Conservation (phyloP, 1,140 invertebrate genomes). For the Samia ricini region DNA sequence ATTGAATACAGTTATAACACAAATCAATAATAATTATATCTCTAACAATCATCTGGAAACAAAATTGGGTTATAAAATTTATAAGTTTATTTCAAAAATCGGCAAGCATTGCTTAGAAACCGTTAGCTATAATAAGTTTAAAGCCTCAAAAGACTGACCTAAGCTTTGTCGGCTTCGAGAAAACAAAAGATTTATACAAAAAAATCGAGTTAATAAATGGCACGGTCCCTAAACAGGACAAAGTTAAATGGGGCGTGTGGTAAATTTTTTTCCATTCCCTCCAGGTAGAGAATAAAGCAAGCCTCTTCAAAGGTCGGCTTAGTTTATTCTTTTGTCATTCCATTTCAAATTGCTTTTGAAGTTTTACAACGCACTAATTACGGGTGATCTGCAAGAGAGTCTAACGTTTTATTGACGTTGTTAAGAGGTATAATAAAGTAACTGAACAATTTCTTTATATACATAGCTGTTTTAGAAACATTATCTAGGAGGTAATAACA, state of each 20-base stretch:
- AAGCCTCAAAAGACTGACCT: background rate
- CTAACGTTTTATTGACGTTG: background rate
- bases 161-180: slow-evolving; percentile 40
- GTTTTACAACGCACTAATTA: slow-evolving; percentile 36
- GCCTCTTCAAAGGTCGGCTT: slow-evolving; percentile 16
- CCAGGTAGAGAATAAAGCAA: slow-evolving; percentile 50
- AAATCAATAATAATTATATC: too few species aligned
- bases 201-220: slow-evolving; percentile 48
- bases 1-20: too few species aligned
- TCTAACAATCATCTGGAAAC: too few species aligned
- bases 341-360: slow-evolving; percentile 31
- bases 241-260: slow-evolving; percentile 37
- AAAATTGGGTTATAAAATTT: too few species aligned
- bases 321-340: slow-evolving; percentile 22
- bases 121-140: background rate
- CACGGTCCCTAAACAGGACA: slow-evolving; percentile 36
- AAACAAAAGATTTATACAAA: slow-evolving; percentile 29
- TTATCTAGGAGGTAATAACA: background rate
- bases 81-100: background rate
- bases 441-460: background rate
- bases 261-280: slow-evolving; percentile 30
- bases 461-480: background rate
- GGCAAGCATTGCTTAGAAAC: background rate
- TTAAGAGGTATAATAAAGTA: background rate
- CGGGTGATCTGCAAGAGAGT: slow-evolving; percentile 10